Evolutionary conservation across 1,140 invertebrate species (phyloP).

Genomic region (Kradibia gibbosae): DNA sequence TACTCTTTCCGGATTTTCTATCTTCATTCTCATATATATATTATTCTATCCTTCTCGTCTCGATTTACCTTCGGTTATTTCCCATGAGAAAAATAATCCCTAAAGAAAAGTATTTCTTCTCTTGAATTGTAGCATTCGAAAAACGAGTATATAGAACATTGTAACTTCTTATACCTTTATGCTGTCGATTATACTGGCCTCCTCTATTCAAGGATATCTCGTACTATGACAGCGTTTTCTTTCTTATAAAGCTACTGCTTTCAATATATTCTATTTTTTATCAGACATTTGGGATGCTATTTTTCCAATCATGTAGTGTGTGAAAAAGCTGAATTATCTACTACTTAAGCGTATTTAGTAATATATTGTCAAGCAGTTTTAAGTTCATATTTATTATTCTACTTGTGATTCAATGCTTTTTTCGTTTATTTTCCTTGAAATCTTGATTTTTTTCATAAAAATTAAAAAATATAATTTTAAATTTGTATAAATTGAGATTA

Average conservation of each 20-base stretch:
- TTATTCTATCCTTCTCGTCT: slow-evolving; percentile 15
- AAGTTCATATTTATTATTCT: too few species aligned
- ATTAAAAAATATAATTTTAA: too few species aligned
- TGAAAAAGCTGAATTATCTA: neutral
- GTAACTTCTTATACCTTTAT: slow-evolving; percentile 35
- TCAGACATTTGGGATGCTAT: neutral
- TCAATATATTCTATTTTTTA: neutral
- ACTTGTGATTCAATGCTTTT: too few species aligned
- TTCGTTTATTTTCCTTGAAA: too few species aligned
- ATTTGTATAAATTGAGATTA: too few species aligned
- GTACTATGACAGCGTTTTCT: neutral
- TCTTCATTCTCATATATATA: neutral
- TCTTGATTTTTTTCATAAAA: too few species aligned
- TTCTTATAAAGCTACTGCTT: neutral
- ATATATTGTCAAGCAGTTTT: neutral
- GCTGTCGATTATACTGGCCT: slow-evolving; percentile 24
- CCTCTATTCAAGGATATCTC: neutral
- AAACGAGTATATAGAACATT: slow-evolving; percentile 10
- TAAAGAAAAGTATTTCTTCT: slow-evolving; percentile 35
- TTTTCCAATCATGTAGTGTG: neutral
- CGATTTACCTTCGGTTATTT: slow-evolving; percentile 49
- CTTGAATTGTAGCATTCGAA: neutral
- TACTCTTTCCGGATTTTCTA: neutral
- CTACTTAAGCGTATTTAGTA: neutral
- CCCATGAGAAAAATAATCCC: slow-evolving; percentile 52